Evolutionary conservation across 2,113 vertebrate genomes (phyloP), one percentile per base, ranked within the genome.

Genomic region (Galeopterus variegatus): DNA sequence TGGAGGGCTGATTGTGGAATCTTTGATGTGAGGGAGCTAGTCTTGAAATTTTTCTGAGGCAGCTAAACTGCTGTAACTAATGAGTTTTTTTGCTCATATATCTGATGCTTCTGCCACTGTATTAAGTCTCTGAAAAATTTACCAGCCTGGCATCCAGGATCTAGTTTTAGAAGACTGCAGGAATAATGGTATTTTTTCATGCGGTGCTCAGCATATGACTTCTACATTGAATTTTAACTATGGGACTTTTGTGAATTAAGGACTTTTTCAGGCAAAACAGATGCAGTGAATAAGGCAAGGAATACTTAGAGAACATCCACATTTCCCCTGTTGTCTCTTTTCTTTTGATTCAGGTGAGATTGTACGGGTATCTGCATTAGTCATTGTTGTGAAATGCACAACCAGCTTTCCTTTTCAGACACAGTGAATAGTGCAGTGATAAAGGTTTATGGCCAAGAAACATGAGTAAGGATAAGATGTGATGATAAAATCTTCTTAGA

Each of bases 41-140:
- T 88, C 10, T 6, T 94, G 48, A 90, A 58, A 86, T 95, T 95
- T 88, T 97, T 93, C 48, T 54, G 0, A 1, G 82, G 76, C 62
- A 60, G 67, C 52, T 87, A 45, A 11, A 54, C 13, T 92, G 41
- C 87, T 96, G 0, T 88, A 75, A 69, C 75, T 95, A 95, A 90
- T 86, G 65, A 95, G 70, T 64, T 81, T 86, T 95, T 54, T 75
- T 97, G 88, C 89, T 97, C 82, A 84, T 54, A 21, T 80, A 6
- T 50, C 41, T 93, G 77, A 88, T 56, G n/a, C n/a, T 64, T 2
- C 12, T 90, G 75, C 41, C 33, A 17, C 70, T 95, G 33, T 84
- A 84, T 88, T 75, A 93, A 70, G 65, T 52, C 60, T 97, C 84
- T 97, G 70, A 98, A 98, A 97, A 70, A 80, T 91, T 90, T 62